Evolutionary conservation across 2,888 invertebrate species (phyloP).

Genomic region (Idaea aversata): DNA sequence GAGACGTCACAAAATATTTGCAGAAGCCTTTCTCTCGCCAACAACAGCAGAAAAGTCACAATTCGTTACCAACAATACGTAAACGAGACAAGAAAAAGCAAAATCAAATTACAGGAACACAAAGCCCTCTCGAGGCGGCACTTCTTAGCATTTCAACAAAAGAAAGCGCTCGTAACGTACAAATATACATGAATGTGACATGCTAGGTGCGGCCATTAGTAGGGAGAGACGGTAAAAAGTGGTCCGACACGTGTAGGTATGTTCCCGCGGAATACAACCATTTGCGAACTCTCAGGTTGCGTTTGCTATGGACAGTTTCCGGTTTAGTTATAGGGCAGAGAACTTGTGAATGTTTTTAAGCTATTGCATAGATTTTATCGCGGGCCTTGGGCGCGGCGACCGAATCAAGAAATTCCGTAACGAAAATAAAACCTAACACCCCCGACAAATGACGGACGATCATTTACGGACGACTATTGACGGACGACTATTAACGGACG

Average conservation of each 20-base stretch:
- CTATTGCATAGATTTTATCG: no score
- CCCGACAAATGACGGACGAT: no score
- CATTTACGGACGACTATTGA: no score
- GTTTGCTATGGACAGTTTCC: not conserved
- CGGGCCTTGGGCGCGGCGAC: no score
- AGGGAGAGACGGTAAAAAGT: conserved; percentile 20
- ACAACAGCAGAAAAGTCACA: not conserved
- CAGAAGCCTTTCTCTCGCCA: not conserved
- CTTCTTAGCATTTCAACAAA: conserved; percentile 26
- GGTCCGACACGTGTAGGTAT: conserved; percentile 1
- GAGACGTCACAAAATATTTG: not conserved
- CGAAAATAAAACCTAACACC: no score
- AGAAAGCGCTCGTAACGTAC: conserved; percentile 24
- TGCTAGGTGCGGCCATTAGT: conserved; percentile 24
- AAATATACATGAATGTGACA: conserved; percentile 21
- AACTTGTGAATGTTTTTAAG: not conserved
- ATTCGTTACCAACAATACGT: conserved; percentile 4
- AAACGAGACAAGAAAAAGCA: conserved; percentile 13
- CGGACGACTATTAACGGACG: no score
- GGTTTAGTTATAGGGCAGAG: not conserved
- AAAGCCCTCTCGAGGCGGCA: conserved; percentile 13
- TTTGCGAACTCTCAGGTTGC: not conserved
- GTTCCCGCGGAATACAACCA: not conserved
- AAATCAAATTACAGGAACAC: conserved; percentile 22
- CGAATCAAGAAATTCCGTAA: no score